Percentiles rank a stretch among this genome's conserved stretches.
Evolutionary conservation across 2,113 vertebrate genomes (phyloP).

Genomic region (Chloebia gouldiae): DNA sequence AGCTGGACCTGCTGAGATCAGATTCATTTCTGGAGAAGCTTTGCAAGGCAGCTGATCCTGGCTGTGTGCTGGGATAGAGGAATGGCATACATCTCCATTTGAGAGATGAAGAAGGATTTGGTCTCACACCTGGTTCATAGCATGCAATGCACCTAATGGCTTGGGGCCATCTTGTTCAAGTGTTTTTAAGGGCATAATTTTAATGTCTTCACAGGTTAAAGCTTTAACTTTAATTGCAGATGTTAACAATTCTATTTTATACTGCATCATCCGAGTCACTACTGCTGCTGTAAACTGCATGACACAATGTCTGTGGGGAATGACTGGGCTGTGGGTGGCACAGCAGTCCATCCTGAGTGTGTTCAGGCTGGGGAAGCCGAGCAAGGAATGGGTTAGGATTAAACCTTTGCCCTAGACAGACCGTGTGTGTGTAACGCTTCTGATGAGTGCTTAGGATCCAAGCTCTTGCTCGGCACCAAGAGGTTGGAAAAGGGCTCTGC

Average conservation of each 20-base stretch:
- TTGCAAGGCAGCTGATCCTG: neutral
- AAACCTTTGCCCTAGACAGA: neutral
- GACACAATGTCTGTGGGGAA: neutral
- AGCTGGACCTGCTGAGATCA: neutral
- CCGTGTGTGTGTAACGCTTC: neutral
- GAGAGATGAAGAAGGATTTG: neutral
- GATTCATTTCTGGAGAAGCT: neutral
- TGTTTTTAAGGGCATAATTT: neutral
- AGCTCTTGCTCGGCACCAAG: neutral
- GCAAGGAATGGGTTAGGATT: neutral
- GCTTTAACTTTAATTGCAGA: neutral
- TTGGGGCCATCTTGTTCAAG: neutral
- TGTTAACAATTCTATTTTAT: neutral
- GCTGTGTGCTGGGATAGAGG: neutral
- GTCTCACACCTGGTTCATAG: accelerated
- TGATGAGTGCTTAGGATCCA: neutral
- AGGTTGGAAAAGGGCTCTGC: neutral
- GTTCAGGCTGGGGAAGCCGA: neutral
- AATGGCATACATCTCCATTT: neutral
- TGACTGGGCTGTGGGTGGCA: neutral
- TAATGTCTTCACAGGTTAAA: neutral
- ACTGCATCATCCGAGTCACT: neutral
- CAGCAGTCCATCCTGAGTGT: neutral
- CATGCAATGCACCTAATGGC: neutral
- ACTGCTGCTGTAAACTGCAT: neutral